Conservation (phyloP, 2,888 invertebrate genomes). For the Seladonia tumulorum region DNA sequence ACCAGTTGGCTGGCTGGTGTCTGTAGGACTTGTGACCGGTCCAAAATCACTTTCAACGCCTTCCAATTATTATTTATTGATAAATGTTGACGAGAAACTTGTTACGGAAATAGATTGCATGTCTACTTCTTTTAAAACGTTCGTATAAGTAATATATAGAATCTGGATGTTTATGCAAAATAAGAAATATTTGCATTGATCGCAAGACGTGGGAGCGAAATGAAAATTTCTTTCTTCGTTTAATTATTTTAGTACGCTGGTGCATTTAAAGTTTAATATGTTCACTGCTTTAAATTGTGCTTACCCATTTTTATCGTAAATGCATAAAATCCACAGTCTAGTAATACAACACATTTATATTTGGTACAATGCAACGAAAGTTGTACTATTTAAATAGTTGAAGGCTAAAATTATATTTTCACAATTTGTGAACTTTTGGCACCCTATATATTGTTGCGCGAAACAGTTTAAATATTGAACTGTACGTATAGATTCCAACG, state of each 20-base stretch:
- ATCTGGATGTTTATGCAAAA: too few relatives aligned
- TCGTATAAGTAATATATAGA: too few relatives aligned
- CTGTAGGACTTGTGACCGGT: slow-evolving; percentile 22
- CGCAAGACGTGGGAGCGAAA: too few relatives aligned
- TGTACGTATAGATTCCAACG: background rate
- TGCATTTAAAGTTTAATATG: too few relatives aligned
- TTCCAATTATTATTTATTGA: background rate
- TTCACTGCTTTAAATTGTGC: too few relatives aligned
- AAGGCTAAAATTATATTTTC: background rate
- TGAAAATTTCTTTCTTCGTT: too few relatives aligned
- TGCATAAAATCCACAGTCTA: too few relatives aligned
- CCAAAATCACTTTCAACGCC: background rate
- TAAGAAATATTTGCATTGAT: too few relatives aligned
- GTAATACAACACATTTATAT: background rate
- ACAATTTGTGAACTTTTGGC: background rate
- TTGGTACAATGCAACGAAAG: background rate
- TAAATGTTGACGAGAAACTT: background rate
- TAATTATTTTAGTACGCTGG: too few relatives aligned
- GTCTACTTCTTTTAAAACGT: too few relatives aligned
- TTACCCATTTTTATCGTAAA: too few relatives aligned
- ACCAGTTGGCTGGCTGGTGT: slow-evolving; percentile 17
- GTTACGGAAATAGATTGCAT: background rate
- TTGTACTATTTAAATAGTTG: background rate
- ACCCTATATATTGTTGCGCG: background rate
- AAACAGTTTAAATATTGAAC: background rate